Conservation (phyloP, 2,888 invertebrate genomes). For the Stramonita haemastoma region DNA sequence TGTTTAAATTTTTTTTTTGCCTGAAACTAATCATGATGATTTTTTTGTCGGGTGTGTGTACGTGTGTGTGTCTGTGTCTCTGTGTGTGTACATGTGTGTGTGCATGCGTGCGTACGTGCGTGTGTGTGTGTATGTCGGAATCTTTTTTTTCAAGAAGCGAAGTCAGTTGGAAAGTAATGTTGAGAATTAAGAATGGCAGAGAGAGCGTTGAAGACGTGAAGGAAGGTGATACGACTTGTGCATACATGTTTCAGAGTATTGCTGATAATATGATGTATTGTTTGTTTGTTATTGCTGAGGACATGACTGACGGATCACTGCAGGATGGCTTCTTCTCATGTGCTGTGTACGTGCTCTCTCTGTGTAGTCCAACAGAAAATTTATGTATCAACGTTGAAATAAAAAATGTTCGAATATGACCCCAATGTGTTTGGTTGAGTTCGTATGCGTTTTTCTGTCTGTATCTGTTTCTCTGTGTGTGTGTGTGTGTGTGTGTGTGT, state of each 20-base stretch:
- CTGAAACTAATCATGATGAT: neutral
- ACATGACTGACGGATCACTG: neutral
- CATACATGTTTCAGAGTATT: neutral
- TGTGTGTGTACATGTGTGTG: neutral
- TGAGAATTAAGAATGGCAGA: neutral
- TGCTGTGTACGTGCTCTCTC: constrained; percentile 11
- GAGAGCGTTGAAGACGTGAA: neutral
- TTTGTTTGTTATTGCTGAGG: neutral
- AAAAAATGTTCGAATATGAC: neutral
- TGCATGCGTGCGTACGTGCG: neutral
- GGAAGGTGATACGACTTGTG: neutral
- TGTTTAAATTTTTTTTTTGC: neutral
- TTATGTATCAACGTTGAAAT: constrained; percentile 17
- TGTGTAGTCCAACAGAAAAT: neutral
- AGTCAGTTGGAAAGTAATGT: neutral
- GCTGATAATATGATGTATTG: neutral
- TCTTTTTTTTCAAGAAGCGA: neutral
- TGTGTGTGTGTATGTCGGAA: neutral
- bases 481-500: no score
- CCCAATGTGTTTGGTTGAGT: neutral
- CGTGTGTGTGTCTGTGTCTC: neutral
- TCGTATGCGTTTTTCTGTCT: neutral
- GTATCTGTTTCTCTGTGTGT: neutral
- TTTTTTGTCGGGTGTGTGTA: neutral
- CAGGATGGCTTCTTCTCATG: neutral